phyloP scores from a whole-genome alignment of 2,113 vertebrate genomes.

The Gobius niger region DNA sequence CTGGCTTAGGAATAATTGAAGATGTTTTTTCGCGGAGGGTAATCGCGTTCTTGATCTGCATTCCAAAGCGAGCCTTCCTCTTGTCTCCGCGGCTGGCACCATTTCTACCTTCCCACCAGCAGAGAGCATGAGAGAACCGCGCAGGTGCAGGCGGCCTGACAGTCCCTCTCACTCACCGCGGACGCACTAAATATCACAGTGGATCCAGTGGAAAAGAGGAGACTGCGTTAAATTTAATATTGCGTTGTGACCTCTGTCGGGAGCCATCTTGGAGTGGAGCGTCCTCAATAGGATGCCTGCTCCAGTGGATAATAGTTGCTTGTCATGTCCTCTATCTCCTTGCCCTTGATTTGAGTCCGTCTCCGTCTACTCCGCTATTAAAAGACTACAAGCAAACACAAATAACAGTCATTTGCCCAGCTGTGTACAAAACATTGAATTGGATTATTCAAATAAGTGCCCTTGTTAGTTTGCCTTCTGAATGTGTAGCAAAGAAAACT shows the following conservation, averaged over 20 bases:
- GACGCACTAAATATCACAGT: slow-evolving; percentile 16
- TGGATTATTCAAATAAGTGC: neutral
- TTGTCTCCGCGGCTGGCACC: slow-evolving; percentile 8
- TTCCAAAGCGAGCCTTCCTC: slow-evolving; percentile 15
- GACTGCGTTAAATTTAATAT: slow-evolving; percentile 31
- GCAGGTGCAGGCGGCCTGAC: slow-evolving; percentile 2
- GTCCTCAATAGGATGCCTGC: neutral
- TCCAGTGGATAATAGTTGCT: slow-evolving; percentile 3
- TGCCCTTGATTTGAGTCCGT: neutral
- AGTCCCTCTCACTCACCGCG: neutral
- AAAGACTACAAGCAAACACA: neutral
- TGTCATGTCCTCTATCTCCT: slow-evolving; percentile 2
- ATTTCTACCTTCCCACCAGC: slow-evolving; percentile 51
- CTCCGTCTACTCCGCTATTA: neutral
- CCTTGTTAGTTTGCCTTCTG: slow-evolving; percentile 4
- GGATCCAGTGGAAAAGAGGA: slow-evolving; percentile 15
- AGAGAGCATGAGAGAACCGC: slow-evolving; percentile 60
- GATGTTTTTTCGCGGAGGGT: slow-evolving; percentile 26
- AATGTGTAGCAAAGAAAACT: slow-evolving; percentile 4
- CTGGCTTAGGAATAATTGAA: slow-evolving; percentile 54
- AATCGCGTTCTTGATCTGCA: slow-evolving; percentile 59
- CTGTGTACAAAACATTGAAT: too few relatives aligned
- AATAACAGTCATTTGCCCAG: neutral
- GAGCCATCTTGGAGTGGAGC: neutral
- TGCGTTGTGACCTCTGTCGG: slow-evolving; percentile 9